Evolutionary conservation across 1,140 invertebrate species (phyloP).

Genomic region (Heterodera carotae): DNA sequence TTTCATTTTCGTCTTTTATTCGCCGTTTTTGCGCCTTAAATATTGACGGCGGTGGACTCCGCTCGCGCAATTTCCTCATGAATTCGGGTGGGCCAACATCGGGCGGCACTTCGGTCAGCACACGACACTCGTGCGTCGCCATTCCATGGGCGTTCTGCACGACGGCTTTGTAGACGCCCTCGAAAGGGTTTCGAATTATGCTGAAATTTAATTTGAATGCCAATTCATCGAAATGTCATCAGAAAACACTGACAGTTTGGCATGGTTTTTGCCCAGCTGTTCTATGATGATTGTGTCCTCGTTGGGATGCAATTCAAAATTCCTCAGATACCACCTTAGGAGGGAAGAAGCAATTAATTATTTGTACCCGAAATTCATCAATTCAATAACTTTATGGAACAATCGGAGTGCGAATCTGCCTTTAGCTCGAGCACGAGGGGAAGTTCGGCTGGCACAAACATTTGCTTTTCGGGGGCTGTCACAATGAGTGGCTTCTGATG

Average conservation of each 20-base stretch:
- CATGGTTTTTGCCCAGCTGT: constrained; percentile 16
- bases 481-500: constrained; percentile 35
- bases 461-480: constrained; percentile 23
- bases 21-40: constrained; percentile 29
- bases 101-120: constrained; percentile 41
- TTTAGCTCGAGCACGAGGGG: constrained; percentile 40
- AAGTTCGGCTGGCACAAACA: constrained; percentile 47
- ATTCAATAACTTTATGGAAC: constrained; percentile 9
- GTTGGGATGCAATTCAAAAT: constrained; percentile 53
- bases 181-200: constrained; percentile 34
- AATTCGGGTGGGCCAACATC: constrained; percentile 32
- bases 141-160: constrained; percentile 49
- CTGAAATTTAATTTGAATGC: constrained; percentile 1
- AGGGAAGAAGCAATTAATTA: neutral
- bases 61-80: constrained; percentile 28
- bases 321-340: constrained; percentile 54
- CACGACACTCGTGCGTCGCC: constrained; percentile 40
- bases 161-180: constrained; percentile 47
- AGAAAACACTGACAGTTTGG: neutral
- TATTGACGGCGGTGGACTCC: constrained; percentile 18
- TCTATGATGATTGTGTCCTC: constrained; percentile 16
- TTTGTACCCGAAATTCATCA: too few species aligned
- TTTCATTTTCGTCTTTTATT: constrained; percentile 1
- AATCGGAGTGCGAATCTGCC: constrained; percentile 25
- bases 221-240: neutral